phyloP scores from a whole-genome alignment of 2,888 invertebrate genomes.

The Ennomos fuscantarius region DNA sequence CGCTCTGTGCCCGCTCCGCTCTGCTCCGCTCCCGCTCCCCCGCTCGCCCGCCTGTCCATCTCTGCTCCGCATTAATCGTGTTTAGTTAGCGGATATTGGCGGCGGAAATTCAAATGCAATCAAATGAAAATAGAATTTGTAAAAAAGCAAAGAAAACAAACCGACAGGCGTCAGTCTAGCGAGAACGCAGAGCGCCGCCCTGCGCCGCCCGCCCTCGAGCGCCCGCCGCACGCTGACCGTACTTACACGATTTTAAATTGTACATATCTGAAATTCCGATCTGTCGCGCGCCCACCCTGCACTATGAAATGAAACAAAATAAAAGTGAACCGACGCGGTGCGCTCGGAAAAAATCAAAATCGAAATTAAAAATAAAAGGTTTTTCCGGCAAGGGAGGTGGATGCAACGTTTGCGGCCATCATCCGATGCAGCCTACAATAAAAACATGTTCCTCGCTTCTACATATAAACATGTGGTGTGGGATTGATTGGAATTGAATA shows the following conservation, averaged over 20 bases:
- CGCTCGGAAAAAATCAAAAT: slow-evolving; percentile 83
- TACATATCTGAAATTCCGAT: slow-evolving; percentile 86
- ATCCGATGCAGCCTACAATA: slow-evolving; percentile 82
- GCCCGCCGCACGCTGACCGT: slow-evolving; percentile 74
- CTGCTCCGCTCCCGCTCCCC: slow-evolving; percentile 35
- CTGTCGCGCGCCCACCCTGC: slow-evolving; percentile 83
- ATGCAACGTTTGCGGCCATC: slow-evolving; percentile 83
- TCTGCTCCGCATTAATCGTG: slow-evolving; percentile 84
- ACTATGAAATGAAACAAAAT: slow-evolving; percentile 86
- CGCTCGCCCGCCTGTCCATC: slow-evolving; percentile 78
- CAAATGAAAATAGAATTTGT: slow-evolving; percentile 85
- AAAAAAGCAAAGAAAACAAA: slow-evolving; percentile 84
- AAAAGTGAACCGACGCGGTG: slow-evolving; percentile 78
- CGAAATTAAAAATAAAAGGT: slow-evolving; percentile 84
- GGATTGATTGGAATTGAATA: slow-evolving; percentile 85
- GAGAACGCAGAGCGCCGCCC: slow-evolving; percentile 59
- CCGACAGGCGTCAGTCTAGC: slow-evolving; percentile 84
- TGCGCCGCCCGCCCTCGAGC: slow-evolving; percentile 54
- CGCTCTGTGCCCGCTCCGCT: slow-evolving; percentile 42
- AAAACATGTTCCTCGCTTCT: slow-evolving; percentile 76
- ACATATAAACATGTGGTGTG: slow-evolving; percentile 81
- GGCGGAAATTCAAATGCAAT: slow-evolving; percentile 85
- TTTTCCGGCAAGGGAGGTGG: slow-evolving; percentile 75
- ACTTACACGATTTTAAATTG: slow-evolving; percentile 86
- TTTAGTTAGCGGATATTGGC: slow-evolving; percentile 86